These are phyloP conservation scores for Mus musculus DNA, from an alignment of 2,113 vertebrate genomes.

Conservation along the genomic window GRCm39 chrX:126308501-126309000, in stretches of 20 bases:
- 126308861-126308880: no score
- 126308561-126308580: no score
- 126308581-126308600: neutral
- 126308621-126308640: neutral
- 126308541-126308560: no score
- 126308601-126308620: neutral
- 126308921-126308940: no score
- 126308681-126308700: neutral
- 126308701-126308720: neutral
- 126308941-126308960: no score
- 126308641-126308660: neutral
- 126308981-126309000: no score
- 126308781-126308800: neutral
- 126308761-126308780: neutral
- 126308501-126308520: no score
- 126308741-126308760: no score
- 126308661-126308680: neutral
- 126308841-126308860: neutral
- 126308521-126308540: no score
- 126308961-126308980: no score
- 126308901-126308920: no score
- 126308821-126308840: neutral
- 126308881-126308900: no score
- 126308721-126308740: neutral
- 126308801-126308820: neutral